These are phyloP conservation scores for Danio jaintianensis DNA, from an alignment of 2,797 vertebrate genomes.

Conservation along the genomic window DNA sequence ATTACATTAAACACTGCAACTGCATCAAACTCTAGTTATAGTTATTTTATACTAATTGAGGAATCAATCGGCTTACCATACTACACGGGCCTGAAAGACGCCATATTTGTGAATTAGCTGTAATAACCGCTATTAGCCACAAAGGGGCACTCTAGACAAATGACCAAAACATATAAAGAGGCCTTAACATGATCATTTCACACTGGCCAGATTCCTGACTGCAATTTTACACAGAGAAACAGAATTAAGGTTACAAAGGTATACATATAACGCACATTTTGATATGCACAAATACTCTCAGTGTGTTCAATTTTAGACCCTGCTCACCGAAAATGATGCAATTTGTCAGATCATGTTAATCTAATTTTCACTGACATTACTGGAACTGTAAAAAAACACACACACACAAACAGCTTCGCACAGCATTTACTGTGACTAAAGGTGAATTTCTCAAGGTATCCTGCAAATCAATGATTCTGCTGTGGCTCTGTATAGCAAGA, in stretches of 20 bases:
- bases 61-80: no score
- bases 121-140: constrained; percentile 30
- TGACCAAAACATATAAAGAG: neutral
- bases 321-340: neutral
- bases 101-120: neutral
- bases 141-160: constrained; percentile 45
- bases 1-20: no score
- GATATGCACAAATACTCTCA: neutral
- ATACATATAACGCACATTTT: neutral
- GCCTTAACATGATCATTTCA: neutral
- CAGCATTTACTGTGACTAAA: neutral
- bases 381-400: neutral
- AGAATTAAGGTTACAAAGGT: neutral
- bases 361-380: neutral
- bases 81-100: no score
- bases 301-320: neutral
- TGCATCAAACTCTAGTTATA: no score
- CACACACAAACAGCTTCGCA: neutral
- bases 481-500: no score
- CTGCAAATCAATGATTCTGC: neutral
- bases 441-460: no score
- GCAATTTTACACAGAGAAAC: neutral
- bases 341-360: neutral
- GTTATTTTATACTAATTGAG: no score
- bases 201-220: neutral